Conservation (phyloP, 2,888 invertebrate genomes). For the Rhagium mordax region DNA sequence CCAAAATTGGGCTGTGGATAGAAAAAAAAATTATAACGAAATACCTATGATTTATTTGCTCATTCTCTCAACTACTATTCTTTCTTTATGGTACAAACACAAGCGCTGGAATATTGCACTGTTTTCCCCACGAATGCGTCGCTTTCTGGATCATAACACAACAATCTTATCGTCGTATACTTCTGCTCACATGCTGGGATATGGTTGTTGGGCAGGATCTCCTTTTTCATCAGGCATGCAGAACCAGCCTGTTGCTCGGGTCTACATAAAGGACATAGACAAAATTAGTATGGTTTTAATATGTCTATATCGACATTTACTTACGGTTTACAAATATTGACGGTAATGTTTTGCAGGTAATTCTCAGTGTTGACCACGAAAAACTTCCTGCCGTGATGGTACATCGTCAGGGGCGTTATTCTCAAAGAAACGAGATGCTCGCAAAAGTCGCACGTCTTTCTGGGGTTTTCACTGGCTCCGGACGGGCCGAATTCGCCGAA, state of each 20-base stretch:
- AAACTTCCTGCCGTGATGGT: neutral
- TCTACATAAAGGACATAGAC: neutral
- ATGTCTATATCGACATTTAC: neutral
- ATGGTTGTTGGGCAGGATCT: neutral
- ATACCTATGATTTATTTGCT: too few relatives aligned
- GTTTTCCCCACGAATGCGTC: neutral
- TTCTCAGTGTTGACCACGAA: constrained; percentile 5
- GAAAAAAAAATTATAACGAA: too few relatives aligned
- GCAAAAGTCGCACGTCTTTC: neutral
- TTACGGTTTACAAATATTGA: neutral
- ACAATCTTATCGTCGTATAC: neutral
- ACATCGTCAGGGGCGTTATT: neutral
- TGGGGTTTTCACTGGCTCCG: neutral
- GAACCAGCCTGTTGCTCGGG: neutral
- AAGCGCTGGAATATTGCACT: constrained; percentile 11
- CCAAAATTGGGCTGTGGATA: too few relatives aligned
- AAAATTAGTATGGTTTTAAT: neutral
- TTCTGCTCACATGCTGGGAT: neutral
- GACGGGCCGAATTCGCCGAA: neutral
- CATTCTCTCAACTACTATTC: too few relatives aligned
- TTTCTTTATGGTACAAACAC: constrained; percentile 4
- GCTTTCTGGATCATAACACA: neutral
- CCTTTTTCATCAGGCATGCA: neutral
- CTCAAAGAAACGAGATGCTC: neutral
- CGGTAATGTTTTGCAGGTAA: neutral